Evolutionary conservation across 2,113 vertebrate genomes (phyloP).

Genomic region (Oriolus oriolus): DNA sequence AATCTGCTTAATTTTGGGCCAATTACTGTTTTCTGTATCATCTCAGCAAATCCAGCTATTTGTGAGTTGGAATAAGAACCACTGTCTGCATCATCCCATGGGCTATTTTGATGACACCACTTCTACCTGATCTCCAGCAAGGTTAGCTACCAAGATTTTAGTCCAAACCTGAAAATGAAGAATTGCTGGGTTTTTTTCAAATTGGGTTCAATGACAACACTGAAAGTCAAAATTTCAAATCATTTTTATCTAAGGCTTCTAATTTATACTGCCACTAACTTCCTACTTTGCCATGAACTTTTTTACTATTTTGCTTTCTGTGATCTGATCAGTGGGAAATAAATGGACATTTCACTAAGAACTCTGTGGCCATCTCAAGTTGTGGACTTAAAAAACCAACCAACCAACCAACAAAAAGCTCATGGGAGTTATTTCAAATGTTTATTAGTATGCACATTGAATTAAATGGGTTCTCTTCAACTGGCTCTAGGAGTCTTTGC

Average conservation of each 20-base stretch:
- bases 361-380: background rate
- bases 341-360: background rate
- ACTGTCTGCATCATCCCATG: background rate
- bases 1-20: background rate
- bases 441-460: background rate
- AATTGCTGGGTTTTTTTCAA: background rate
- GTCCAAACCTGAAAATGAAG: background rate
- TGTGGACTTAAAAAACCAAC: background rate
- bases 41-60: background rate
- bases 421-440: background rate
- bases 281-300: background rate
- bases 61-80: background rate
- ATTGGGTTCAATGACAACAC: background rate
- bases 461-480: background rate
- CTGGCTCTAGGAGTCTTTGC: background rate
- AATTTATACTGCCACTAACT: background rate
- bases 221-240: background rate
- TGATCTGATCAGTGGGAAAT: background rate
- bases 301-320: background rate
- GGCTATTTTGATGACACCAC: background rate
- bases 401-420: background rate
- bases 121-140: background rate
- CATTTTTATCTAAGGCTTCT: background rate
- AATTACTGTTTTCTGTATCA: background rate
- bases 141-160: background rate